A percentile compares a stretch with the other conserved stretches of the same genome.
phyloP scores from a whole-genome alignment of 2,113 vertebrate genomes.

The Fulica atra region DNA sequence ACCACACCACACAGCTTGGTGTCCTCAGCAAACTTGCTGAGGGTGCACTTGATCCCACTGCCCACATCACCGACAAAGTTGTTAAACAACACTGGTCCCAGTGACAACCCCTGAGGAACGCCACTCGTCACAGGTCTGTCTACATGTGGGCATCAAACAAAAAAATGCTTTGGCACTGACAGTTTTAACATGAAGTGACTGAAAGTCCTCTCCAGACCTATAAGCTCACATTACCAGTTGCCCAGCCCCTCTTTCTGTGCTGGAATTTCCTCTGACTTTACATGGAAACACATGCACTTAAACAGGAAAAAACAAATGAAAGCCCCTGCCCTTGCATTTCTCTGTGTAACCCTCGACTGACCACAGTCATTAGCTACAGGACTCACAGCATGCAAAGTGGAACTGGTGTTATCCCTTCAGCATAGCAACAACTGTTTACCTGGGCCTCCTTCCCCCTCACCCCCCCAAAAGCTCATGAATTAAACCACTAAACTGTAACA shows the following conservation, averaged over 20 bases:
- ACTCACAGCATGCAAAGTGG: not conserved
- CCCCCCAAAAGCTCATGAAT: not conserved
- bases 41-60: too few species aligned
- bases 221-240: not conserved
- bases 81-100: too few species aligned
- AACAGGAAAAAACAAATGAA: not conserved
- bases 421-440: not conserved
- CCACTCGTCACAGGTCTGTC: too few species aligned
- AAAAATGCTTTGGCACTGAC: not conserved
- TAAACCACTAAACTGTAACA: not conserved
- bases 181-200: not conserved
- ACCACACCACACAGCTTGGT: too few species aligned
- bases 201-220: not conserved
- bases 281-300: not conserved
- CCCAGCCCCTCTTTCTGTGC: not conserved
- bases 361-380: not conserved
- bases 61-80: too few species aligned
- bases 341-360: not conserved
- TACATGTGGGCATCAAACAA: too few species aligned
- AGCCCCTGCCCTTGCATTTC: not conserved
- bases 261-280: not conserved
- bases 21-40: too few species aligned
- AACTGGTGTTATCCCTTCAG: not conserved
- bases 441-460: not conserved
- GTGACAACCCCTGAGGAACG: too few species aligned